Conservation (phyloP, 2,888 invertebrate species). For the Patella ulyssiponensis region DNA sequence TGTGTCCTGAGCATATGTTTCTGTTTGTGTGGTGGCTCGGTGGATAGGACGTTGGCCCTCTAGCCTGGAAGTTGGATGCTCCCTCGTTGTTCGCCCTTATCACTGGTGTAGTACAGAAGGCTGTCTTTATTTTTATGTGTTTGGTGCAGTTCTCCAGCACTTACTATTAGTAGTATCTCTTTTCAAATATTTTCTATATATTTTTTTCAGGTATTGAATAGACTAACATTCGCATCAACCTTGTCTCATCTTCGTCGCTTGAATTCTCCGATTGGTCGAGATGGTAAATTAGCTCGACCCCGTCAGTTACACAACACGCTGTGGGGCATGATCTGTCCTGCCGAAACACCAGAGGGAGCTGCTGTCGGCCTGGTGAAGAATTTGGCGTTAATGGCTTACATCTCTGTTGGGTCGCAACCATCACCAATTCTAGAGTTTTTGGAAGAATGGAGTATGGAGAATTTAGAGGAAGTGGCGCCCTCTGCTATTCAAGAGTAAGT, state of each 20-base stretch:
- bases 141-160: neutral
- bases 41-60: too few species aligned
- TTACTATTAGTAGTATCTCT: neutral
- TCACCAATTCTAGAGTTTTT: conserved; percentile 99
- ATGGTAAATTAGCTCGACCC: conserved; percentile 98
- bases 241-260: conserved; percentile 97
- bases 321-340: conserved; percentile 99
- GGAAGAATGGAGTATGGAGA: conserved; percentile 99
- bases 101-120: too few species aligned
- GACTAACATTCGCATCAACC: conserved; percentile 98
- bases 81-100: too few species aligned
- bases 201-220: conserved; percentile 84
- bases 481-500: conserved; percentile 92
- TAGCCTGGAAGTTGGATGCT: too few species aligned
- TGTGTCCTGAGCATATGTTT: too few species aligned
- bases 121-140: neutral
- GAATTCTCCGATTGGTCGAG: conserved; percentile 98
- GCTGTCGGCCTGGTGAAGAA: conserved; percentile 94
- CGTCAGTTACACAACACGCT: conserved; percentile 98
- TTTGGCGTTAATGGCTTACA: conserved; percentile 99
- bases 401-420: conserved; percentile 98
- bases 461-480: conserved; percentile 99
- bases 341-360: conserved; percentile 93
- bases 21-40: too few species aligned
- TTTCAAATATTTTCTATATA: conserved; percentile 5